A percentile compares a stretch with the other conserved stretches of the same genome.
phyloP scores from a whole-genome alignment of 2,797 vertebrate genomes.

The Epinephelus awoara region DNA sequence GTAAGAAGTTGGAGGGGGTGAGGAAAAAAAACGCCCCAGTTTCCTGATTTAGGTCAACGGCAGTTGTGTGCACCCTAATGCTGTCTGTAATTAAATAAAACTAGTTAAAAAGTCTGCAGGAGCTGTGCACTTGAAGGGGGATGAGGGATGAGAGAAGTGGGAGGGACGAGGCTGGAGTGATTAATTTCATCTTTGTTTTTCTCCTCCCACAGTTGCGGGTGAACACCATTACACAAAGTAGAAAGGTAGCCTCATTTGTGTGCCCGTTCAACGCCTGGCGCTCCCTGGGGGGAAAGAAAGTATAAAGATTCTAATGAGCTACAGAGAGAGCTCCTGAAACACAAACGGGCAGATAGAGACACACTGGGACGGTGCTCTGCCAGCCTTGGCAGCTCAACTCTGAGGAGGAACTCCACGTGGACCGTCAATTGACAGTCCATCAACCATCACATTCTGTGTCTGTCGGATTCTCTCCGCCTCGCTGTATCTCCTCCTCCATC shows the following conservation, averaged over 20 bases:
- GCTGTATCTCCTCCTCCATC: constrained; percentile 30
- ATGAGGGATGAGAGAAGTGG: constrained; percentile 48
- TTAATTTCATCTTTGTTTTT: constrained; percentile 81
- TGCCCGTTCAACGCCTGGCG: constrained; percentile 48
- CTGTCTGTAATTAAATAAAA: constrained; percentile 84
- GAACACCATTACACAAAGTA: constrained; percentile 65
- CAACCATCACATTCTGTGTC: constrained; percentile 45
- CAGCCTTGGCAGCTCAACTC: constrained; percentile 57
- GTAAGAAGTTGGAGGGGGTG: constrained; percentile 67
- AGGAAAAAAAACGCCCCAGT: constrained; percentile 74
- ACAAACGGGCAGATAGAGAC: constrained; percentile 56
- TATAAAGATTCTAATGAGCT: constrained; percentile 77
- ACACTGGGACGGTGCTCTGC: constrained; percentile 38
- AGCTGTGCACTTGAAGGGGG: constrained; percentile 60
- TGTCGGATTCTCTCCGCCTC: constrained; percentile 36
- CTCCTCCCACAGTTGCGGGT: constrained; percentile 67
- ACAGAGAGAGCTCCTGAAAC: constrained; percentile 64
- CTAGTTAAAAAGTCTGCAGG: constrained; percentile 70
- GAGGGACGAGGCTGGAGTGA: constrained; percentile 62
- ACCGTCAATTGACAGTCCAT: constrained; percentile 66
- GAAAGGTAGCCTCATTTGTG: constrained; percentile 79
- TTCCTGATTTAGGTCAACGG: constrained; percentile 85
- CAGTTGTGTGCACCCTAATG: constrained; percentile 74
- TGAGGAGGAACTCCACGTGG: constrained; percentile 59
- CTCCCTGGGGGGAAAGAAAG: constrained; percentile 59